A percentile compares a stretch with the other conserved stretches of the same genome.
phyloP scores from a whole-genome alignment of 2,113 vertebrate species.

The Cyphomyrus plagiostoma region DNA sequence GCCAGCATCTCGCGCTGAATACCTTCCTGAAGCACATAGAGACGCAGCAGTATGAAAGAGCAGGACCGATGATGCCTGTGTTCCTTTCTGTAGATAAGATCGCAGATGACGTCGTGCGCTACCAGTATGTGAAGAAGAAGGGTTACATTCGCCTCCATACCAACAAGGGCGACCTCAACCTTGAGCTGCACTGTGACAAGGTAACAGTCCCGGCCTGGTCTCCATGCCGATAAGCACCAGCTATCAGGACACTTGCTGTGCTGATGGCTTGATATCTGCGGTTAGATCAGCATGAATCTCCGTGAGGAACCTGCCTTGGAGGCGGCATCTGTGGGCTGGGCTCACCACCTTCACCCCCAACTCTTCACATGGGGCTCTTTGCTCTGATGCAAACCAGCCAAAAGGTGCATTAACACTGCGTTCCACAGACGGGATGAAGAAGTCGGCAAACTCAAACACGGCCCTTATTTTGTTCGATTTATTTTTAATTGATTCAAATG shows the following conservation, averaged over 20 bases:
- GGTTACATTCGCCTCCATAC: constrained; percentile 90
- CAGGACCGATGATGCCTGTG: not conserved
- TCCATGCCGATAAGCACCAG: not conserved
- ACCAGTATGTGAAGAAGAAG: constrained; percentile 91
- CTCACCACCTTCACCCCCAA: not conserved
- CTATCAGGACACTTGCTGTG: not conserved
- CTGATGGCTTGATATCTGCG: not conserved
- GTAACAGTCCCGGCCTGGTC: constrained; percentile 46
- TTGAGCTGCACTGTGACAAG: constrained; percentile 94
- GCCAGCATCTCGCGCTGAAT: not conserved
- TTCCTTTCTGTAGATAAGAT: constrained; percentile 65
- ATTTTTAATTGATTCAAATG: constrained; percentile 6
- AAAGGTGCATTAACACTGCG: not conserved
- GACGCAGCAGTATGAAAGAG: not conserved
- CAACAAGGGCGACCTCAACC: constrained; percentile 83
- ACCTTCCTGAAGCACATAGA: not conserved
- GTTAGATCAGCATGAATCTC: not conserved
- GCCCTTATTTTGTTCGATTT: not conserved
- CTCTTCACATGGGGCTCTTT: not conserved
- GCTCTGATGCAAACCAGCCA: not conserved
- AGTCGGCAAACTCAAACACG: not conserved
- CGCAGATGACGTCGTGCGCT: constrained; percentile 81
- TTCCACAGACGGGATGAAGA: not conserved
- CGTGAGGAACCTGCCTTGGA: not conserved
- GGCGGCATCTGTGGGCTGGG: not conserved